Base-by-base conservation (phyloP, 2,113 vertebrate genomes). In the Orientallactaga bullata region DNA sequence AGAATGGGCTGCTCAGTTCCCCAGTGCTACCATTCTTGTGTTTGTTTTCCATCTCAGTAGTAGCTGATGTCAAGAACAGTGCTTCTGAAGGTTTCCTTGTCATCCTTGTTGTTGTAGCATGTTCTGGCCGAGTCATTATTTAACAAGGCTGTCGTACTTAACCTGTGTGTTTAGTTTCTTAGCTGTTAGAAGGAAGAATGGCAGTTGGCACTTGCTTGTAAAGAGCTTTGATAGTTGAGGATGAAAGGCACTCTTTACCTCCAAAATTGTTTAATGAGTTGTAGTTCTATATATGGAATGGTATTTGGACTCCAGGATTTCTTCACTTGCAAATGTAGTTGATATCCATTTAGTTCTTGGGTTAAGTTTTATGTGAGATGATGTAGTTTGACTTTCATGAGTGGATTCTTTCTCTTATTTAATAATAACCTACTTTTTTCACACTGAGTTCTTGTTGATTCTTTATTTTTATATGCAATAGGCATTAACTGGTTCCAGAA, bases 201-300 rank as follows among this genome's bases (percentile, higher is more conserved):
- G 89, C 37, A 71, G 51, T 95, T 94, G 84, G 77, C 71, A 94
- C 51, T 90, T 90, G 68, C 95, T 96, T 95, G 32, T 95, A 93
- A 95, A 96, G 65, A 32, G 71, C 89, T 97, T 94, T 94, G 95
- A 95, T 97, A 95, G 95, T 87, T 95, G 73, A 74, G 55, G 87
- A 95, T 96, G 88, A 96, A 95, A 95, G 92, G 42, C 47, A 91
- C n/a, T 82, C 32, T 71, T 47, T 91, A 69, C 82, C 68, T 90
- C n/a, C 42, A 94, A 95, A 96, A 91, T 93, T 84, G 35, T 78
- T 96, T 94, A 95, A 87, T 94, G 66, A 90, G 37, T 76, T 63
- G 7, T 84, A 68, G 32, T 55, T 95, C 84, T 39, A 68, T 92
- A 74, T 95, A 85, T 93, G 68, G 51, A 9, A 58, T 85, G 63